Evolutionary conservation across 2,113 vertebrate genomes (phyloP).

Genomic region (Morone saxatilis): DNA sequence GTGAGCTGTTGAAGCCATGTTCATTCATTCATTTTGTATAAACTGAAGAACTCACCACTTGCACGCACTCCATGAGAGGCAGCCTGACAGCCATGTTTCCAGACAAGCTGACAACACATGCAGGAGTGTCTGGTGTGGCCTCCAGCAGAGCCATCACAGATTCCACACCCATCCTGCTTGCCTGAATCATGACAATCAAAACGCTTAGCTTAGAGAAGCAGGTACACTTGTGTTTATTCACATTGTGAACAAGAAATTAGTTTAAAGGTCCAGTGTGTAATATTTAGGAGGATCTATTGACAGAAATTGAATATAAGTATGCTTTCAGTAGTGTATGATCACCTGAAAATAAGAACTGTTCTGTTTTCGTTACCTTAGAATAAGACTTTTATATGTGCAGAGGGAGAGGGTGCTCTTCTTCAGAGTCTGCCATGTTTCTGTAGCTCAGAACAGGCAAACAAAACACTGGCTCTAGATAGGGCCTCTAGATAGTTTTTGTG

Average conservation of each 20-base stretch:
- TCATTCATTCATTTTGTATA: background rate
- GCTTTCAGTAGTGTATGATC: too few relatives aligned
- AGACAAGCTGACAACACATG: slow-evolving; percentile 94
- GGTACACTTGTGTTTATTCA: background rate
- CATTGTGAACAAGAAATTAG: background rate
- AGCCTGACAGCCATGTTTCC: slow-evolving; percentile 95
- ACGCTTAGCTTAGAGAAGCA: background rate
- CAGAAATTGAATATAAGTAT: too few relatives aligned
- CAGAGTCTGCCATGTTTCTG: too few relatives aligned
- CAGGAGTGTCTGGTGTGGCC: slow-evolving; percentile 92
- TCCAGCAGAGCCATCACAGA: slow-evolving; percentile 95
- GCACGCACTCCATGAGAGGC: slow-evolving; percentile 97
- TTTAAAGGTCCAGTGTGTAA: background rate
- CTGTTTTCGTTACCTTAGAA: too few relatives aligned
- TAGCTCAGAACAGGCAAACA: too few relatives aligned
- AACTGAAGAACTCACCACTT: slow-evolving; percentile 87
- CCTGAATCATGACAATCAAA: slow-evolving; percentile 78
- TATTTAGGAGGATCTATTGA: too few relatives aligned
- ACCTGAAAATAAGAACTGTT: too few relatives aligned
- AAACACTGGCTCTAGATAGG: too few relatives aligned
- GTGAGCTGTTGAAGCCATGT: background rate
- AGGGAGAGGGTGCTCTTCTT: too few relatives aligned
- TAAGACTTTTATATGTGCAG: too few relatives aligned
- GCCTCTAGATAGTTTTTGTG: too few relatives aligned
- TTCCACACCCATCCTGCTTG: slow-evolving; percentile 95